phyloP scores from a whole-genome alignment of 2,113 vertebrate genomes.

The Percina caprodes region DNA sequence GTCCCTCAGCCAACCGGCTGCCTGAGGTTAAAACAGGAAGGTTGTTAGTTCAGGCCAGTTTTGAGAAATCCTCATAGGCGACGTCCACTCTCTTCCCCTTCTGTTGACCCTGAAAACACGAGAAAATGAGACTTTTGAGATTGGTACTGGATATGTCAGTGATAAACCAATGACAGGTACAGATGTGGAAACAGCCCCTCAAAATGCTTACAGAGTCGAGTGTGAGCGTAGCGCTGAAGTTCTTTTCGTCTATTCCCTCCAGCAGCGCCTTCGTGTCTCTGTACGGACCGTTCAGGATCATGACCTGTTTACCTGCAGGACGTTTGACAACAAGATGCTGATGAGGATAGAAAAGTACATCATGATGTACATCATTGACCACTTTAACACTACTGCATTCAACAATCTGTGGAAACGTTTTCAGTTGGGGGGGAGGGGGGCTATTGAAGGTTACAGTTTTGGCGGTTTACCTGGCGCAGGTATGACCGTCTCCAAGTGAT shows the following conservation, averaged over 20 bases:
- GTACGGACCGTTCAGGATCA: constrained; percentile 93
- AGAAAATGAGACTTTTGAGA: neutral
- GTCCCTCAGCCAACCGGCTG: constrained; percentile 50
- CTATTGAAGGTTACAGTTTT: too few relatives aligned
- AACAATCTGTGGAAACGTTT: too few relatives aligned
- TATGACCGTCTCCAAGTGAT: constrained; percentile 96
- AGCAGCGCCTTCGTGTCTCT: constrained; percentile 90
- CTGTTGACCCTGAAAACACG: constrained; percentile 86
- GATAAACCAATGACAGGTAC: neutral
- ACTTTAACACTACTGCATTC: too few relatives aligned
- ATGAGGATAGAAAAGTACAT: neutral
- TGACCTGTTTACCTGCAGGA: constrained; percentile 89
- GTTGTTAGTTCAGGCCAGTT: constrained; percentile 86
- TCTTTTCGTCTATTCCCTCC: constrained; percentile 92
- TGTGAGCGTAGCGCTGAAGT: constrained; percentile 89
- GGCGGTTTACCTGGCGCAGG: constrained; percentile 90
- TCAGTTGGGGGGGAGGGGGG: too few relatives aligned
- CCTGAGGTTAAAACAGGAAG: neutral
- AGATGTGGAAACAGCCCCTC: neutral
- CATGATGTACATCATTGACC: too few relatives aligned
- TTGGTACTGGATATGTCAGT: too few relatives aligned
- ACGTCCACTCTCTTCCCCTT: constrained; percentile 91
- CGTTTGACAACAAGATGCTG: neutral
- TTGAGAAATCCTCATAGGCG: constrained; percentile 96
- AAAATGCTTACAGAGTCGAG: constrained; percentile 88